Evolutionary conservation across 2,113 vertebrate species (phyloP), one percentile per base, ranked within the genome.

Genomic region (Xyrauchen texanus): DNA sequence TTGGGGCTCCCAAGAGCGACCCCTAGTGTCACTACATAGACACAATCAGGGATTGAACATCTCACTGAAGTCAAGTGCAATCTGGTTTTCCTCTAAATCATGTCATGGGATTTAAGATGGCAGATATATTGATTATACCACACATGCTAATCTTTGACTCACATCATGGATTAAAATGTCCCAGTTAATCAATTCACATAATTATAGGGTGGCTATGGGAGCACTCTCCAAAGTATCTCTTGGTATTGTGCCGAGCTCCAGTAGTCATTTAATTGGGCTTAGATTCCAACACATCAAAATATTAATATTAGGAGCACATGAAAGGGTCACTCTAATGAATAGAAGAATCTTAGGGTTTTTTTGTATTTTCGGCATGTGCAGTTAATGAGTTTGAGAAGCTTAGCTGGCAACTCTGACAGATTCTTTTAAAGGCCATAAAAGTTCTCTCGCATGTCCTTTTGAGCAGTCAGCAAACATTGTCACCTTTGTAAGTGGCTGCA

Each of bases 401-500:
- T 73, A 15, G 71, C 60, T 7, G 8, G 15, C 55, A 55, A 76
- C 63, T 79, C 75, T 83, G 80, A 81, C 72, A 57, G 70, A 75
- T 74, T 71, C 82, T 67, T 85, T 85, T 64, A 83, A 44, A 44
- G 75, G 62, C 8, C 60, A 34, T 1, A 42, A 81, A 81, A 76
- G 77, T 77, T 84, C 70, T 77, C 7, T 15, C 12, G 68, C 5
- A 47, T 71, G 65, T 82, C 79, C 80, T 88, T 86, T 88, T 52
- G 75, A 78, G 70, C 34, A 78, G 60, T 81, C 76, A 71, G 83
- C 82, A 77, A 80, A 88, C 70, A 84, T 64, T 44, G 80, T 86
- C 85, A 86, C 83, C 86, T 89, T 84, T 85, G 79, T 77, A 76
- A 86, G 83, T 68, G 70, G 42, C 57, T 84, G 83, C 83, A 82